A percentile compares a stretch with the other conserved stretches of the same genome.
Evolutionary conservation across 2,797 vertebrate genomes (phyloP).

Genomic region (Mus caroli): DNA sequence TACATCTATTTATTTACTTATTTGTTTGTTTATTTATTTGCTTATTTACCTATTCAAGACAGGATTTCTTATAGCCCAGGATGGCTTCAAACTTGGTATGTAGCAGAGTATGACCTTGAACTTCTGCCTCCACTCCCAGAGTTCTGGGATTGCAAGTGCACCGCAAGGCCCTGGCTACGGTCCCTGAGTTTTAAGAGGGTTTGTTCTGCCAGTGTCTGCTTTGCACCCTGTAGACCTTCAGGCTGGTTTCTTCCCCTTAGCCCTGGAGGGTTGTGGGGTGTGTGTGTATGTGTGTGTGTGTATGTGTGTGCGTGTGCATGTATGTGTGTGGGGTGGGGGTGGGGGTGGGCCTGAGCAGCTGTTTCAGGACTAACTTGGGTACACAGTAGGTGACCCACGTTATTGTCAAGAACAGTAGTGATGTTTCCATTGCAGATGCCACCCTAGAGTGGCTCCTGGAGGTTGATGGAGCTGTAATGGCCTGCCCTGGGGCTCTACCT

Average conservation of each 20-base stretch:
- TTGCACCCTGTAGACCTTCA: background rate
- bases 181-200: background rate
- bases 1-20: no score
- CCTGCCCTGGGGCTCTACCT: background rate
- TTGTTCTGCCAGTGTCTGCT: background rate
- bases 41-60: no score
- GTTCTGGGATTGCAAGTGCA: background rate
- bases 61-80: background rate
- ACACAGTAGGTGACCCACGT: background rate
- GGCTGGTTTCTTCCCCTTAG: background rate
- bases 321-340: background rate
- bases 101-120: background rate
- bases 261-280: background rate
- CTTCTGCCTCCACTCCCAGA: background rate
- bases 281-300: background rate
- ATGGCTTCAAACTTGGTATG: background rate
- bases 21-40: background rate
- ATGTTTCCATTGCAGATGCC: constrained; percentile 8
- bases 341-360: background rate
- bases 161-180: background rate
- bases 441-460: background rate
- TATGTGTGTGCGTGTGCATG: no score
- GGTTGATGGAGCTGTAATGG: background rate
- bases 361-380: background rate
- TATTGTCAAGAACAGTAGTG: background rate